Percentiles rank a stretch among this genome's conserved stretches.
phyloP scores from a whole-genome alignment of 2,797 vertebrate genomes.

The Discoglossus pictus region DNA sequence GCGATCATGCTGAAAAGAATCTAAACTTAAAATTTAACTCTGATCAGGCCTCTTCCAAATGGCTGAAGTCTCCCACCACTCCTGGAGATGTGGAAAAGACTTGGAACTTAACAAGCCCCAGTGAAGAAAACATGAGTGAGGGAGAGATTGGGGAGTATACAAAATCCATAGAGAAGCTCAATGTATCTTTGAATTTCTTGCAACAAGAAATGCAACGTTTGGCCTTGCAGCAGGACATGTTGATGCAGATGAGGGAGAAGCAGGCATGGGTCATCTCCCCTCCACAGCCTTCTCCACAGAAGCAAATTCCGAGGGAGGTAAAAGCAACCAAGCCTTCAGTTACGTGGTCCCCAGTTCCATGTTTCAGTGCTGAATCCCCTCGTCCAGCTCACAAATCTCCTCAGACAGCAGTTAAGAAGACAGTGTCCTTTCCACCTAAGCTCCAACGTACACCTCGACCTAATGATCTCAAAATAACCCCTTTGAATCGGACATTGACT shows the following conservation, averaged over 20 bases:
- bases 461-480: conserved; percentile 89
- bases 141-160: conserved; percentile 91
- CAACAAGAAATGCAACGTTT: conserved; percentile 96
- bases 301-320: conserved; percentile 73
- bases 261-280: conserved; percentile 90
- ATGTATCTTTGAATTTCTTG: conserved; percentile 87
- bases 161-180: conserved; percentile 92
- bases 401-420: conserved; percentile 85
- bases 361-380: conserved; percentile 80
- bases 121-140: conserved; percentile 78
- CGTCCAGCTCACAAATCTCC: conserved; percentile 83
- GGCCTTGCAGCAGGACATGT: conserved; percentile 93
- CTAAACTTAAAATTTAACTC: conserved; percentile 62
- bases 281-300: conserved; percentile 84
- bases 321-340: conserved; percentile 81
- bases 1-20: conserved; percentile 57
- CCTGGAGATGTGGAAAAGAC: conserved; percentile 68
- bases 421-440: conserved; percentile 84
- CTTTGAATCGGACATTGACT: conserved; percentile 90
- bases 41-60: conserved; percentile 68
- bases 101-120: conserved; percentile 68
- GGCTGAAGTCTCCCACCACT: conserved; percentile 75
- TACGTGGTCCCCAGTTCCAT: conserved; percentile 71
- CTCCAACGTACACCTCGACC: conserved; percentile 86
- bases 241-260: conserved; percentile 97